Conservation (phyloP, 1,140 invertebrate genomes). For the Drosophila jambulina region DNA sequence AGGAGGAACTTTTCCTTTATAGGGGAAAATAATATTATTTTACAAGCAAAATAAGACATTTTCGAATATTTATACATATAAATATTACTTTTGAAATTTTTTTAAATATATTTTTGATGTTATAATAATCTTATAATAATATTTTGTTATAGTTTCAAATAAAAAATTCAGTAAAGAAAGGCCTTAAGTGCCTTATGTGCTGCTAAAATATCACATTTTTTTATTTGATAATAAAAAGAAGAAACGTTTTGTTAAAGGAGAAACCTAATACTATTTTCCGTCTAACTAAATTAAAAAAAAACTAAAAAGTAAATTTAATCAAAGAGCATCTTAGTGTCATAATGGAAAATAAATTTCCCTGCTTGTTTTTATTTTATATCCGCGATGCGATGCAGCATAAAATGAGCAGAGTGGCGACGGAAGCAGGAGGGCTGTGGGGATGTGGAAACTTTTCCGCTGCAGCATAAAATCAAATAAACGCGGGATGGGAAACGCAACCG, state of each 20-base stretch:
- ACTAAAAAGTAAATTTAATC: background rate
- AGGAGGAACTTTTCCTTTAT: no score
- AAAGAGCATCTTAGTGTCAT: background rate
- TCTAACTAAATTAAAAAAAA: background rate
- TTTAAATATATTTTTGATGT: no score
- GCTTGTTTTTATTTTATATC: slow-evolving; percentile 59
- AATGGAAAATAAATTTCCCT: background rate
- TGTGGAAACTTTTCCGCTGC: slow-evolving; percentile 32
- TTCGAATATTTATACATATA: no score
- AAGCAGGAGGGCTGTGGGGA: slow-evolving; percentile 20
- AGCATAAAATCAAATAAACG: slow-evolving; percentile 50
- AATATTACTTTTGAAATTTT: no score
- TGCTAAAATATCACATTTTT: background rate
- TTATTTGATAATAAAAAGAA: no score
- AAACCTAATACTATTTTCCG: background rate
- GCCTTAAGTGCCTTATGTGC: background rate
- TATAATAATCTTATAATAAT: no score
- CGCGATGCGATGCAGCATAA: slow-evolving; percentile 65
- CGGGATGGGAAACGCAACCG: slow-evolving; percentile 26
- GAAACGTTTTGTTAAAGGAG: no score
- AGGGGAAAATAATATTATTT: no score
- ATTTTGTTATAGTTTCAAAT: no score
- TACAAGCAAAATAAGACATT: no score
- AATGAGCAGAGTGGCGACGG: slow-evolving; percentile 48
- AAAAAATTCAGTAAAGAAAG: no score